Evolutionary conservation across 2,797 vertebrate species (phyloP), one percentile per base, ranked within the genome.

Genomic region (Chloroceryle amazona): DNA sequence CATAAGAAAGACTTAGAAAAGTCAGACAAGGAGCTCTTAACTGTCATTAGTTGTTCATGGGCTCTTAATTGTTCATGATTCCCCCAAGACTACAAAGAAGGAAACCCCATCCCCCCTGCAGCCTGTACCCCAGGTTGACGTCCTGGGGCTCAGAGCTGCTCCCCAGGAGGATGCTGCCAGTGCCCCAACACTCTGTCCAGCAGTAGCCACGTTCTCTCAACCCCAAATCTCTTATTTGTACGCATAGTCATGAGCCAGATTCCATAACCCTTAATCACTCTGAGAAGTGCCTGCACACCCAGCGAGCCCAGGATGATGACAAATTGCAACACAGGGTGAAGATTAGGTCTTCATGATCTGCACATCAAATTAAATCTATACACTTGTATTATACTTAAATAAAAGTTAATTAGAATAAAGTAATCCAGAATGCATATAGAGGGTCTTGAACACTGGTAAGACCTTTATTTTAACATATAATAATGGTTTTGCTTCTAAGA

Each of bases 201-300:
- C 62, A 21, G 67, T 3, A 58, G 37, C 75, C 51, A 26, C 13
- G 0, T 23, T 83, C 9, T 19, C 26, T 44, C 46, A 12, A 3
- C 61, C 29, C 33, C 4, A 0, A 2, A 23, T n/a, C 29, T 22
- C 4, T 39, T 49, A 35, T 33, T 42, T 51, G 23, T 23, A 39
- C n/a, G 18, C 2, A 0, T 7, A 46, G n/a, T 26, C 42, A 44
- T 1, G 41, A 70, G 29, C 28, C 4, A 0, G 17, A 37, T 66
- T 39, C 23, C 47, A 13, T 20, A 42, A 61, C 41, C 14, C 52
- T 28, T 42, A 25, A 33, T 52, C 23, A 21, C 47, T 28, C 14
- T n/a, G 33, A 65, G 57, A 63, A 62, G 67, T 17, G 17, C 11
- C 54, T 33, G 11, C 42, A 28, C 35, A n/a, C 8, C 19, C 35